Evolutionary conservation across 1,140 invertebrate genomes (phyloP), one percentile per base, ranked within the genome.

Genomic region (Teleopsis dalmanni): DNA sequence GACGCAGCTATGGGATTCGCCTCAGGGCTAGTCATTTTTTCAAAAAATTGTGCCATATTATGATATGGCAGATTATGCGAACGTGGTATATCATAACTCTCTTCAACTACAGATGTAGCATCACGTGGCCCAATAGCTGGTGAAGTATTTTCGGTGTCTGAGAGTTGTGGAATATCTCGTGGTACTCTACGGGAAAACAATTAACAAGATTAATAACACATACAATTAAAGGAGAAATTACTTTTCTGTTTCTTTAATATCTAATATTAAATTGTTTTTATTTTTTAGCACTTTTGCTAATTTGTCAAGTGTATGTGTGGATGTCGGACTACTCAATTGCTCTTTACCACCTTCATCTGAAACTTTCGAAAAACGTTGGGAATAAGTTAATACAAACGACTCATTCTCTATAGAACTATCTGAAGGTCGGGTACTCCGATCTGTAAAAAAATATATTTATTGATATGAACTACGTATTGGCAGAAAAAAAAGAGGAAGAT

Each of bases 51-150:
- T 55, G 60, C 41, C 73, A 73, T 47, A 52, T 69, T 70, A 37
- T 60, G 61, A 41, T 71, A 69, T 34, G 64, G 67, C 42, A 66
- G 46, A 50, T 79, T 74, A 62, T 85, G 81, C 38, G 81, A 81
- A 50, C 83, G 74, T 22, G 84, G 82, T 71, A 85, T 81, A 62
- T 87, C 84, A 56, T 86, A 85, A 52, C 78, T 81, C 34, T 85
- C 83, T 65, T 87, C 83, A 53, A 71, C 67, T 18, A 63, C 56
- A 10, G 57, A 65, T 41, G 48, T 49, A 7, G 57, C 59, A 51
- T 71, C 58, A 6, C 58, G 57, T 1, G 53, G 53, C 4, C 65
- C 65, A 57, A 71, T 63, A 25, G 67, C 62, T 27, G 59, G 67
- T 23, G 65, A 71, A 23, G 67, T 68, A 55, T 73, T 72, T 50